These are phyloP conservation scores for Xestia rhomboidea DNA, from an alignment of 2,888 invertebrate species.

Conservation along the genomic window DNA sequence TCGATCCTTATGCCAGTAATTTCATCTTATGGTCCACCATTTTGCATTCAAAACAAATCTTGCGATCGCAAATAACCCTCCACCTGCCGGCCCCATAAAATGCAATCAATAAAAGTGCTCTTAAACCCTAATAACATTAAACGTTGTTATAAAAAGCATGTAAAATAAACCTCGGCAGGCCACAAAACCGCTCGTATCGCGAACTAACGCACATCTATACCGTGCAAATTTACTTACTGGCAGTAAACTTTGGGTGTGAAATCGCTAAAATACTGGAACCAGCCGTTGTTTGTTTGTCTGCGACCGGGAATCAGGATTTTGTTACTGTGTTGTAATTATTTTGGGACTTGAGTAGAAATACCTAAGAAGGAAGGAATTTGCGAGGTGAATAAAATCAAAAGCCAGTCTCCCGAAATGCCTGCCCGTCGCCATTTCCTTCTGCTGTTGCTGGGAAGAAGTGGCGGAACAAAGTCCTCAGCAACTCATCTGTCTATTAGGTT, in stretches of 20 bases:
- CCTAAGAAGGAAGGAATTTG: background rate
- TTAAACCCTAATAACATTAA: constrained; percentile 42
- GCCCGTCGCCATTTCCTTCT: background rate
- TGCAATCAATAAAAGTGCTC: constrained; percentile 50
- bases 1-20: background rate
- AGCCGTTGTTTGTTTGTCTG: constrained; percentile 9
- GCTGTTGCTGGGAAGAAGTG: background rate
- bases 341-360: constrained; percentile 11
- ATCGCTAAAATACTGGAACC: constrained; percentile 42
- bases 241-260: constrained; percentile 42
- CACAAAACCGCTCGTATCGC: constrained; percentile 27
- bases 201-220: constrained; percentile 31
- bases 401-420: background rate
- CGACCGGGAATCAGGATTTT: constrained; percentile 23
- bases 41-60: constrained; percentile 24
- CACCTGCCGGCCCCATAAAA: constrained; percentile 34
- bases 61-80: constrained; percentile 6
- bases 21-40: background rate
- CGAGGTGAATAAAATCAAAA: too few species aligned
- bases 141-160: constrained; percentile 46
- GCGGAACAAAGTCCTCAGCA: background rate
- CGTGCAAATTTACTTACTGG: constrained; percentile 42
- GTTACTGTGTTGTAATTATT: constrained; percentile 8
- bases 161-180: constrained; percentile 41
- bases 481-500: background rate